A percentile compares a stretch with the other conserved stretches of the same genome.
phyloP scores from a whole-genome alignment of 2,888 invertebrate species.

The Villa cingulata region DNA sequence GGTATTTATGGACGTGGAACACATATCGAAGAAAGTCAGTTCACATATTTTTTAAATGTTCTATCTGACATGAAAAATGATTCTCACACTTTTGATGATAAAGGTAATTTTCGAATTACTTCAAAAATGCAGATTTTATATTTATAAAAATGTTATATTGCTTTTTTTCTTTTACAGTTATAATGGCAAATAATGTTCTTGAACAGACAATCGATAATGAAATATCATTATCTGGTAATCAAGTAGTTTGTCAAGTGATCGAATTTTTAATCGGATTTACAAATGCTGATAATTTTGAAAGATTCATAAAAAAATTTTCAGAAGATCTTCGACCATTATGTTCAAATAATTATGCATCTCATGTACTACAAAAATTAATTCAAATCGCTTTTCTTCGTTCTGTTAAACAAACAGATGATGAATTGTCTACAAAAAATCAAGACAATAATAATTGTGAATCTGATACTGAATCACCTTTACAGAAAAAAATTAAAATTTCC shows the following conservation, averaged over 20 bases:
- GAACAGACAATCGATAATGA: constrained; percentile 57
- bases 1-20: constrained; percentile 59
- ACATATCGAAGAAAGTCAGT: constrained; percentile 56
- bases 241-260: constrained; percentile 63
- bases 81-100: constrained; percentile 55
- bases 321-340: constrained; percentile 55
- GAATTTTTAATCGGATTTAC: constrained; percentile 61
- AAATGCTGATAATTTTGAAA: constrained; percentile 46
- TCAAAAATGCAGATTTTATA: too few species aligned
- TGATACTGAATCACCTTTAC: constrained; percentile 21
- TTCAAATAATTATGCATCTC: constrained; percentile 64
- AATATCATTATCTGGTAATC: constrained; percentile 60
- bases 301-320: constrained; percentile 47
- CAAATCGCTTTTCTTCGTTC: constrained; percentile 31
- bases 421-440: neutral
- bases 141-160: neutral
- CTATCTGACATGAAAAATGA: constrained; percentile 55
- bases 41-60: constrained; percentile 62
- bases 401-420: constrained; percentile 12
- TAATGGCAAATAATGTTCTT: constrained; percentile 59
- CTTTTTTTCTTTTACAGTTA: constrained; percentile 19
- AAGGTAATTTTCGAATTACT: constrained; percentile 50
- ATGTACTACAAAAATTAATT: constrained; percentile 57
- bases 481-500: constrained; percentile 22
- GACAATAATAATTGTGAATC: constrained; percentile 8